phyloP scores from a whole-genome alignment of 2,797 vertebrate species.

The Poeciliopsis turneri region DNA sequence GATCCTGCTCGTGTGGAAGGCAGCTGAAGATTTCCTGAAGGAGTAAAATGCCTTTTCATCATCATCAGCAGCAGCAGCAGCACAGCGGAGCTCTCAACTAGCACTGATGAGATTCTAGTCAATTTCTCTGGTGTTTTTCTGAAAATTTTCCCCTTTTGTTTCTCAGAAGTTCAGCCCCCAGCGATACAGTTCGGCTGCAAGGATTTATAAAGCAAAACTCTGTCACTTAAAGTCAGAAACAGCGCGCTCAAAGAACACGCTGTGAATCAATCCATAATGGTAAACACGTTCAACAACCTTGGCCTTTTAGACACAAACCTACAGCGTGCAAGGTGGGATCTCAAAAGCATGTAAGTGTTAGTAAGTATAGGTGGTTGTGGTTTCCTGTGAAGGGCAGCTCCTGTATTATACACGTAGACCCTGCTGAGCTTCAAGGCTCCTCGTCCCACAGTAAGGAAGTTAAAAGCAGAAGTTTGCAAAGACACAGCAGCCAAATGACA shows the following conservation, averaged over 20 bases:
- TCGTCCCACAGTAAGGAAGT: slow-evolving; percentile 35
- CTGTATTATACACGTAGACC: slow-evolving; percentile 11
- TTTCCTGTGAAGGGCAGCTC: slow-evolving; percentile 46
- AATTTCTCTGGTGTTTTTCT: neutral
- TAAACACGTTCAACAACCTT: neutral
- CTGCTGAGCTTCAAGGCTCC: slow-evolving; percentile 2
- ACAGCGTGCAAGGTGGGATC: slow-evolving; percentile 19
- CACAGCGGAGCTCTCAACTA: neutral
- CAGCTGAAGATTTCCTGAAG: slow-evolving; percentile 7
- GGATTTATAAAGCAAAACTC: neutral
- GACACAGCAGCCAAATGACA: slow-evolving; percentile 30
- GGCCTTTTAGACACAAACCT: slow-evolving; percentile 10
- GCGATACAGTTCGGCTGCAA: neutral
- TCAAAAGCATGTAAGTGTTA: slow-evolving; percentile 12
- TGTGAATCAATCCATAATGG: neutral
- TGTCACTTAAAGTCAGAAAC: slow-evolving; percentile 2
- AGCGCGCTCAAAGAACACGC: neutral
- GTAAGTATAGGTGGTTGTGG: slow-evolving; percentile 34
- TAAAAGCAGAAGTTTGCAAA: slow-evolving; percentile 61
- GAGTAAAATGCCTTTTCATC: neutral
- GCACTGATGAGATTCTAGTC: neutral
- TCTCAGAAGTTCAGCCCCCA: slow-evolving; percentile 1
- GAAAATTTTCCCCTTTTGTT: neutral
- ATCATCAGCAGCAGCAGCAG: neutral
- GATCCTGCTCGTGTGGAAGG: slow-evolving; percentile 26